phyloP scores from a whole-genome alignment of 2,797 vertebrate species.

The Xerus rutilus region DNA sequence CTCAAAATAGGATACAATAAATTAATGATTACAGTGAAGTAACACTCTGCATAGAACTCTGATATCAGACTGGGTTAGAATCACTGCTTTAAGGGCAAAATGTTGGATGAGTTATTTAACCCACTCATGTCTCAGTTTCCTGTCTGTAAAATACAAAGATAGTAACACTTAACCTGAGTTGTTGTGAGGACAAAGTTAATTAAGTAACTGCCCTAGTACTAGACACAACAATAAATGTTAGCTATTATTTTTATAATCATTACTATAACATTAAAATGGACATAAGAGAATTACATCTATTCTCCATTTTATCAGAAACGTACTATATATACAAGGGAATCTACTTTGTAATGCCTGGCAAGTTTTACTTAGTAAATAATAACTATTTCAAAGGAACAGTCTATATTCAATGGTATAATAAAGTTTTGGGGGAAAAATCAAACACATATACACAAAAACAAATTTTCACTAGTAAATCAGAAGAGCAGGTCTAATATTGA shows the following conservation, averaged over 20 bases:
- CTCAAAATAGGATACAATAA: neutral
- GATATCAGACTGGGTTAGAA: constrained; percentile 9
- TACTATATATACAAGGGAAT: neutral
- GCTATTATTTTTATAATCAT: constrained; percentile 55
- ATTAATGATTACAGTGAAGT: neutral
- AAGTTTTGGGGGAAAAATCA: neutral
- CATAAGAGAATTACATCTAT: constrained; percentile 46
- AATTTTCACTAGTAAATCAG: constrained; percentile 31
- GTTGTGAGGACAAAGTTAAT: neutral
- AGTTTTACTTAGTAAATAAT: neutral
- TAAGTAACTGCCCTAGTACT: neutral
- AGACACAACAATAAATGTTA: neutral
- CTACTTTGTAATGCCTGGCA: neutral
- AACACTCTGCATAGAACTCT: neutral
- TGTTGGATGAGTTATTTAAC: neutral
- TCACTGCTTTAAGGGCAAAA: neutral
- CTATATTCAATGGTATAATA: constrained; percentile 6
- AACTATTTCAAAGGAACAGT: constrained; percentile 46
- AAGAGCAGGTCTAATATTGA: neutral
- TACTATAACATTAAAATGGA: constrained; percentile 35
- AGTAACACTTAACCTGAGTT: neutral
- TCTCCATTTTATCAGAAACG: neutral
- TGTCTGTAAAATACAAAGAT: neutral
- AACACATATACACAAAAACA: neutral
- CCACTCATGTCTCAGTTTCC: neutral